Evolutionary conservation across 2,797 vertebrate genomes (phyloP).

Genomic region (Scolopax bukidnonensis): DNA sequence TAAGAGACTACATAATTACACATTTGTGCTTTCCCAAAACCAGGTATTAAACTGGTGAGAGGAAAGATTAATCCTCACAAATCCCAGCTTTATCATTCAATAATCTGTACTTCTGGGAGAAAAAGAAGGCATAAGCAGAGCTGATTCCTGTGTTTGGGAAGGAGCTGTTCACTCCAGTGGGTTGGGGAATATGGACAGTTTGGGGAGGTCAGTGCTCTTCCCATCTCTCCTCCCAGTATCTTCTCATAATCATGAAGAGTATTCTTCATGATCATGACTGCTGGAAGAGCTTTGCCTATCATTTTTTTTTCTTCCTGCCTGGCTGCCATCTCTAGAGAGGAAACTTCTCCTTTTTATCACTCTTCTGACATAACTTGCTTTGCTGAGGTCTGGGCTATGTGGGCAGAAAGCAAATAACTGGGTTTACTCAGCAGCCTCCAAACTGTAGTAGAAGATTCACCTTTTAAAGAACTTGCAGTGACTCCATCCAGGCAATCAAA

Average conservation of each 20-base stretch:
- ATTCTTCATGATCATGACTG: neutral
- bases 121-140: neutral
- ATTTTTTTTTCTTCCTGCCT: neutral
- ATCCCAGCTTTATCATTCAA: neutral
- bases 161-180: neutral
- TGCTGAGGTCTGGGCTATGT: neutral
- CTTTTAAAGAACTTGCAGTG: neutral
- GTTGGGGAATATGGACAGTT: neutral
- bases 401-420: neutral
- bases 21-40: neutral
- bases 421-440: neutral
- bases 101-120: neutral
- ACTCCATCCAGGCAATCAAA: neutral
- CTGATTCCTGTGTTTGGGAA: neutral
- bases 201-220: neutral
- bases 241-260: neutral
- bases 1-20: neutral
- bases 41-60: neutral
- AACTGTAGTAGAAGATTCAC: neutral
- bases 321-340: neutral
- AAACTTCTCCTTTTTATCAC: neutral
- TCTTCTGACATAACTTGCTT: neutral
- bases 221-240: neutral
- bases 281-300: neutral
- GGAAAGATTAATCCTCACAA: neutral